Evolutionary conservation across 1,140 invertebrate genomes (phyloP).

Genomic region (Nasonia giraulti): DNA sequence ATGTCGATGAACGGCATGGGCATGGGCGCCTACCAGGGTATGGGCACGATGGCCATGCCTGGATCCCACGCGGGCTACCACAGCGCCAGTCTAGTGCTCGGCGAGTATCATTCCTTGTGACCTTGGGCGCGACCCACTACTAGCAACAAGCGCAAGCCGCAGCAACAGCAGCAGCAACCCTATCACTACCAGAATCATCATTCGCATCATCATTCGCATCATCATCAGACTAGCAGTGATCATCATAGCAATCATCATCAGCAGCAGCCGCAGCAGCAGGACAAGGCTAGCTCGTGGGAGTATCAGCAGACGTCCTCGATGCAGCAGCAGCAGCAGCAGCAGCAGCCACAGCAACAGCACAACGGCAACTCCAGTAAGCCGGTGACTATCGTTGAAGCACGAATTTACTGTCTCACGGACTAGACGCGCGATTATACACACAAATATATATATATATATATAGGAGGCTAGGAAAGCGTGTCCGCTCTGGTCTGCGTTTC

Average conservation of each 20-base stretch:
- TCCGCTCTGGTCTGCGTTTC: neutral
- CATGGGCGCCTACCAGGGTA: slow-evolving; percentile 67
- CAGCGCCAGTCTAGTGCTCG: slow-evolving; percentile 69
- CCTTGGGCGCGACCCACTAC: slow-evolving; percentile 62
- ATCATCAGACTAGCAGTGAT: neutral
- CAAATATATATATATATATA: neutral
- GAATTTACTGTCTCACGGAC: slow-evolving; percentile 51
- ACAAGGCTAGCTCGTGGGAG: slow-evolving; percentile 14
- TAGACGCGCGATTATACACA: slow-evolving; percentile 2
- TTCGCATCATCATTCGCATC: neutral
- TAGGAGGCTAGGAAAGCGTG: neutral
- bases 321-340: neutral
- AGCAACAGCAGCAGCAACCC: slow-evolving; percentile 3
- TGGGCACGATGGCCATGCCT: slow-evolving; percentile 70
- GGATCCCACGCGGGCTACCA: slow-evolving; percentile 70
- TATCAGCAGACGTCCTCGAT: slow-evolving; percentile 7
- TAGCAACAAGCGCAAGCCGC: slow-evolving; percentile 9
- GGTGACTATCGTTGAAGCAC: slow-evolving; percentile 53
- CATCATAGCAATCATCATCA: neutral
- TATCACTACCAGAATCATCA: neutral
- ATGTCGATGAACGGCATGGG: slow-evolving; percentile 74
- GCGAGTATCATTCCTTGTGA: slow-evolving; percentile 74
- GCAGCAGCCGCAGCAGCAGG: neutral
- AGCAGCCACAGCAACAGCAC: slow-evolving; percentile 26
- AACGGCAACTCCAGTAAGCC: slow-evolving; percentile 39